A percentile compares a stretch with the other conserved stretches of the same genome.
phyloP scores from a whole-genome alignment of 2,797 vertebrate genomes.

The Pogoniulus pusillus region DNA sequence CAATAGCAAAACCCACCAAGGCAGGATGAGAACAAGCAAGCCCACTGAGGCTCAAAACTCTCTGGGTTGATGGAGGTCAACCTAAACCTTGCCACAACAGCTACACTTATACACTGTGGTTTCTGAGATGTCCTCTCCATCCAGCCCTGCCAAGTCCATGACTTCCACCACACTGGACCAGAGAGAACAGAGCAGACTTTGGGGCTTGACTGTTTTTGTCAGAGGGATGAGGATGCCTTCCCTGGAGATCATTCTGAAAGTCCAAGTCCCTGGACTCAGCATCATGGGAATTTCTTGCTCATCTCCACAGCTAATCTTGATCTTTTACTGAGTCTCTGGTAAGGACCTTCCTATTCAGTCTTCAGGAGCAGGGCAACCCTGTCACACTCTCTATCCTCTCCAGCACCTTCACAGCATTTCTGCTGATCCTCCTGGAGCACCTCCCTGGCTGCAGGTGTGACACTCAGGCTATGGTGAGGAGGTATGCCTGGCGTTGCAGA shows the following conservation, averaged over 20 bases:
- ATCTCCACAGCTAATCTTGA: background rate
- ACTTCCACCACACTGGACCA: background rate
- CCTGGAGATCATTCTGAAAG: background rate
- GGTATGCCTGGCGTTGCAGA: background rate
- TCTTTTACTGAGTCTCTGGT: background rate
- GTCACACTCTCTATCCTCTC: background rate
- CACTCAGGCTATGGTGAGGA: background rate
- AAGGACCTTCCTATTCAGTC: background rate
- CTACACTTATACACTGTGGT: background rate
- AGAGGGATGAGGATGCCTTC: background rate
- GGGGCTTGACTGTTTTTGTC: background rate
- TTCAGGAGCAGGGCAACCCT: background rate
- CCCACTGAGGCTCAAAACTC: background rate
- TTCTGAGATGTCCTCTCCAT: background rate
- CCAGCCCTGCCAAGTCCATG: background rate
- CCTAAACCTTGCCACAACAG: background rate
- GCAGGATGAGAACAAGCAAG: background rate
- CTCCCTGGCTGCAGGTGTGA: background rate
- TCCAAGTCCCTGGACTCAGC: background rate
- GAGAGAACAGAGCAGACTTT: background rate
- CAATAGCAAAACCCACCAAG: background rate
- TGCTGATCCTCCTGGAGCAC: background rate
- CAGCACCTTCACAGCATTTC: background rate
- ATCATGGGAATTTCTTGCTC: background rate
- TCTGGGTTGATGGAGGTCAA: background rate